Conservation (phyloP, 2,113 vertebrate species). For the Cavia porcellus region DNA sequence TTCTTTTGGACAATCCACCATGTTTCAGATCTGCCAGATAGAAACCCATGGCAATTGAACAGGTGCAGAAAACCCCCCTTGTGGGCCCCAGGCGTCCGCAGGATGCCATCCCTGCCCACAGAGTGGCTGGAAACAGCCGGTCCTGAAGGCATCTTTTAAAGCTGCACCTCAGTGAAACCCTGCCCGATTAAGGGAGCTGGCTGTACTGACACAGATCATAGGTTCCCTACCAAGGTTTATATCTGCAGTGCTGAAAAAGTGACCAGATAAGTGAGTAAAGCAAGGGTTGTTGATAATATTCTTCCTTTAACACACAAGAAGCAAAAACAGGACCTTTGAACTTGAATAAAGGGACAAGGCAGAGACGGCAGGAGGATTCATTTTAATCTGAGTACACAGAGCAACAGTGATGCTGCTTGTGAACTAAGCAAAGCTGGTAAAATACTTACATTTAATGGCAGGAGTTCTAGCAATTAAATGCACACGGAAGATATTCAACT, state of each 20-base stretch:
- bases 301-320: accelerated
- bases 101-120: constrained; percentile 4
- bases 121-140: background rate
- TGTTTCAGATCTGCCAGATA: background rate
- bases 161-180: background rate
- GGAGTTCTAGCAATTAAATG: background rate
- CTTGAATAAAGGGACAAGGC: background rate
- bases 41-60: background rate
- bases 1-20: background rate
- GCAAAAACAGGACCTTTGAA: background rate
- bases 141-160: background rate
- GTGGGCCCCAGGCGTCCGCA: constrained; percentile 31
- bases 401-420: background rate
- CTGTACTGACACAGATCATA: background rate
- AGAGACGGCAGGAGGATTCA: background rate
- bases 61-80: constrained; percentile 4
- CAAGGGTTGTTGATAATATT: background rate
- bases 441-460: background rate
- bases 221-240: background rate
- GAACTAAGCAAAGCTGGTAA: background rate
- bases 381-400: background rate
- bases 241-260: background rate
- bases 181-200: background rate
- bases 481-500: background rate
- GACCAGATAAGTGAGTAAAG: constrained; percentile 12